Evolutionary conservation across 2,888 invertebrate species (phyloP).

Genomic region (Ernsta delagoae): DNA sequence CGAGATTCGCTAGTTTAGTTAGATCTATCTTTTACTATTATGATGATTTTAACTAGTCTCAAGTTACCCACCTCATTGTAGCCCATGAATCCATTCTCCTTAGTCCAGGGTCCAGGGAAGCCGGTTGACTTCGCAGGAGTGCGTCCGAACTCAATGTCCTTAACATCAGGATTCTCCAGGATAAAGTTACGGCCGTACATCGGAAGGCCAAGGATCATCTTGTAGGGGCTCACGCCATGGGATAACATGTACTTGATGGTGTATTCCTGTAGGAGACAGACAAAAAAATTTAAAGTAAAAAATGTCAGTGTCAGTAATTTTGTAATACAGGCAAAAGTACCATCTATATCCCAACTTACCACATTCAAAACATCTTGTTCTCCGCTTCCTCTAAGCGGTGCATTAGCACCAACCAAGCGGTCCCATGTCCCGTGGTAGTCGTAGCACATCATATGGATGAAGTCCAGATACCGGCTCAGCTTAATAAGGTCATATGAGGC

Average conservation of each 20-base stretch:
- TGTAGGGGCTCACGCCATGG: slow-evolving; percentile 89
- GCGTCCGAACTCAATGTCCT: slow-evolving; percentile 77
- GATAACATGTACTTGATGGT: slow-evolving; percentile 90
- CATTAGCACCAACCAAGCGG: slow-evolving; percentile 89
- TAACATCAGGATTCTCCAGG: slow-evolving; percentile 68
- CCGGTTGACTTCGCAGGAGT: slow-evolving; percentile 84
- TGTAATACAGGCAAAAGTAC: no score
- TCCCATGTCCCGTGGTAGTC: slow-evolving; percentile 96
- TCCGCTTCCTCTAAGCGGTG: slow-evolving; percentile 86
- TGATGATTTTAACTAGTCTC: no score
- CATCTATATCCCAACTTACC: slow-evolving; percentile 83
- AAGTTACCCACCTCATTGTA: slow-evolving; percentile 90
- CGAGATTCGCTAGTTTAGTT: no score
- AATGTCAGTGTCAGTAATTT: no score
- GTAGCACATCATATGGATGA: slow-evolving; percentile 94
- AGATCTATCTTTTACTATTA: no score
- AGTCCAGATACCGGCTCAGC: slow-evolving; percentile 88
- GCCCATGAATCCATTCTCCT: slow-evolving; percentile 93
- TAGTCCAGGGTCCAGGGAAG: slow-evolving; percentile 91
- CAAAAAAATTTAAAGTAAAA: no score
- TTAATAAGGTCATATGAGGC: slow-evolving; percentile 90
- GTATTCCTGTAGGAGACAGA: no score
- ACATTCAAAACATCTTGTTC: slow-evolving; percentile 86
- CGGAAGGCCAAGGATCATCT: slow-evolving; percentile 92
- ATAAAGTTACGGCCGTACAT: slow-evolving; percentile 93